Base-by-base conservation (phyloP, 1,140 invertebrate genomes). In the Drosophila varians region DNA sequence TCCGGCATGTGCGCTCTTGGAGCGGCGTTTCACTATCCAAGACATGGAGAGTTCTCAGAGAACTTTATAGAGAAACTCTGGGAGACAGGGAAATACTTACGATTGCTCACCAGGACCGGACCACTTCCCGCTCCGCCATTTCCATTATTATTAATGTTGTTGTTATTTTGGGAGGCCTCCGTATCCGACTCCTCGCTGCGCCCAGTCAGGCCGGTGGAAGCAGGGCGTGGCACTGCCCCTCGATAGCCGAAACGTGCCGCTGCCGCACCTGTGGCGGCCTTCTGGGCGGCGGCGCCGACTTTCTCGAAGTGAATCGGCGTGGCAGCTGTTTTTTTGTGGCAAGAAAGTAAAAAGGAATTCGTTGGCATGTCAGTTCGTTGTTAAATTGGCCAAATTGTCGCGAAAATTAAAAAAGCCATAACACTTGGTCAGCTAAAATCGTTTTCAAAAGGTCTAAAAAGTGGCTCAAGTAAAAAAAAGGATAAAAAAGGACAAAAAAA, bases 1-100 rank as follows among this genome's bases (percentile, higher is more conserved):
- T 14, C 84, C 89, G 18, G 89, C 74, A 26, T 90, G 89, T 72
- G 90, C 90, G 74, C 90, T 91, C 78, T 91, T 91, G 12, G 90
- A 91, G 43, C 90, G 90, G n/a, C 90, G 88, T 66, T 91, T 91
- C 45, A 89, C 90, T 91, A 40, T 26, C 40, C 2, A 19, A 1
- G 47, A 18, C 23, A 28, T 16, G 18, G 31, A 64, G 43, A 28
- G 42, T 26, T 14, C 2, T 6, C 23, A 38, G 5, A 14, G 36
- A 31, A n/a, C 8, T 28, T 28, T 34, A 43, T 8, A 21, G 25
- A 7, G 4, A n/a, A 25, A 4, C 12, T 21, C 18, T 19, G 14
- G 11, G 11, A 0, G 5, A 4, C 3, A 28, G n/a, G 8, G 16
- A 19, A 57, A 46, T 42, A 90, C 88, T 90, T 70, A 90, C 88